Evolutionary conservation across 2,797 vertebrate species (phyloP).

Genomic region (Artibeus jamaicensis): DNA sequence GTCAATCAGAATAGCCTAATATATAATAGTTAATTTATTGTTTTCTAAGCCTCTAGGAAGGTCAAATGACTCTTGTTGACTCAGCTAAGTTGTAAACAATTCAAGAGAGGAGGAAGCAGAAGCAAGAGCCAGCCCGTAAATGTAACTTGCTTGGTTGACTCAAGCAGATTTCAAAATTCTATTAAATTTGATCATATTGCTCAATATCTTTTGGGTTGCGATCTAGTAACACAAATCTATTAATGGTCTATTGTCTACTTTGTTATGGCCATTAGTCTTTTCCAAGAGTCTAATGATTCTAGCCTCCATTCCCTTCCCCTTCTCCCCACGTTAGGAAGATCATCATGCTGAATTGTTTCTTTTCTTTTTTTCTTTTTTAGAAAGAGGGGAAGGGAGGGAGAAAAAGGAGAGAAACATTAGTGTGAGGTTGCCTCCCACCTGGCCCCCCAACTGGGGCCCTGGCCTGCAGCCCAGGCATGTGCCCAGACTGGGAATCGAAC

Average conservation of each 20-base stretch:
- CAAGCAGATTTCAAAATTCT: background rate
- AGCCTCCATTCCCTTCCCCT: background rate
- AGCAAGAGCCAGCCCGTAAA: background rate
- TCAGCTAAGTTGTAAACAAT: constrained; percentile 14
- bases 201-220: constrained; percentile 57
- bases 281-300: constrained; percentile 55
- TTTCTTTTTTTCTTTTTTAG: background rate
- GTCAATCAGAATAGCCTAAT: background rate
- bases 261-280: constrained; percentile 24
- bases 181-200: constrained; percentile 28
- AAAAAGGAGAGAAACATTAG: too few relatives aligned
- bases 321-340: background rate
- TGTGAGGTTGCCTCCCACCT: too few relatives aligned
- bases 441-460: too few relatives aligned
- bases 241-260: background rate
- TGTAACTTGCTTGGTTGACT: background rate
- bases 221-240: background rate
- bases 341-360: background rate
- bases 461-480: too few relatives aligned
- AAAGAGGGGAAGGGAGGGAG: too few relatives aligned
- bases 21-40: constrained; percentile 19
- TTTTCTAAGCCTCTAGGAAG: constrained; percentile 17
- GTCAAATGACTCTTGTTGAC: background rate
- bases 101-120: background rate
- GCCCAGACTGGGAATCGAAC: too few relatives aligned